Evolutionary conservation across 2,888 invertebrate genomes (phyloP).

Genomic region (Lymantria monacha): DNA sequence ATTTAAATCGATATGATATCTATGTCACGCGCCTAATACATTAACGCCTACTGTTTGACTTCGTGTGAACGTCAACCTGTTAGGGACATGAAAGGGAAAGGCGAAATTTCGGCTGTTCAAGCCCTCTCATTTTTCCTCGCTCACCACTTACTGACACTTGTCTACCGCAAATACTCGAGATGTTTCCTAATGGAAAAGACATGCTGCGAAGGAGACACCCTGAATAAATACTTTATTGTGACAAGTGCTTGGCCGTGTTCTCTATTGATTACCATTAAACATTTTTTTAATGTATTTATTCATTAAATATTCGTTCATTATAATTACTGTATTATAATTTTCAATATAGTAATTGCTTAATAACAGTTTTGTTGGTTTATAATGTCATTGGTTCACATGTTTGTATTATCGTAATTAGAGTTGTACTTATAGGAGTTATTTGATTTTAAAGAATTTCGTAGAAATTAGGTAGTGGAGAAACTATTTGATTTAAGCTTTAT

Average conservation of each 20-base stretch:
- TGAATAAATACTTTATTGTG: conserved; percentile 79
- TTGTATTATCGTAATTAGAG: too few species aligned
- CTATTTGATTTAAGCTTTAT: too few species aligned
- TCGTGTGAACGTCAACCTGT: conserved; percentile 34
- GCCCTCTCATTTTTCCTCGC: conserved; percentile 58
- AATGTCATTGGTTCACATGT: too few species aligned
- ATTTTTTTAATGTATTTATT: conserved; percentile 4
- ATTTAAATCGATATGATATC: neutral
- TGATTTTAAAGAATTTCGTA: too few species aligned
- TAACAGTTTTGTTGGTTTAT: too few species aligned
- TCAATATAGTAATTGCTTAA: too few species aligned
- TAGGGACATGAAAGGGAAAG: conserved; percentile 26
- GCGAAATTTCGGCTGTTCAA: conserved; percentile 15
- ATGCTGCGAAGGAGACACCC: conserved; percentile 68
- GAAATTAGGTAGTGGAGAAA: too few species aligned
- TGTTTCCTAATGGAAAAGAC: conserved; percentile 81
- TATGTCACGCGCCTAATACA: neutral
- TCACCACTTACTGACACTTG: conserved; percentile 69
- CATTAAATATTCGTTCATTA: neutral
- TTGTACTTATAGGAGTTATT: too few species aligned
- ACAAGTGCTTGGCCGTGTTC: conserved; percentile 66
- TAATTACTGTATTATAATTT: neutral
- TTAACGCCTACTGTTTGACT: conserved; percentile 18
- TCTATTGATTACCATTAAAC: conserved; percentile 52
- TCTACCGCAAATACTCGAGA: conserved; percentile 75